Conservation (phyloP, 35 echinoderm and acorn worm genomes). For the Strongylocentrotus purpuratus region DNA sequence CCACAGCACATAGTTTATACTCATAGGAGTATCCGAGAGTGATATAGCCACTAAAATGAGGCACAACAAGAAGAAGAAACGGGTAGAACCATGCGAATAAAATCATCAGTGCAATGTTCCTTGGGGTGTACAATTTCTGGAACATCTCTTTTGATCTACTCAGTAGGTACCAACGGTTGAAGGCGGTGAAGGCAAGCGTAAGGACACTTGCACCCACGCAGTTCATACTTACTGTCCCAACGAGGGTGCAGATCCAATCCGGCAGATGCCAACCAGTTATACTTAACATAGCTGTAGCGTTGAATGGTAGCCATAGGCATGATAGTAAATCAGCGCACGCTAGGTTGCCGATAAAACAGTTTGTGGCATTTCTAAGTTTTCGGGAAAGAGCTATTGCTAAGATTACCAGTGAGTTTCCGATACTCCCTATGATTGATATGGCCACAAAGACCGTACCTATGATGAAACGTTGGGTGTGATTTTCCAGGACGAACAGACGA, state of each 20-base stretch:
- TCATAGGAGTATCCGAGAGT: not conserved
- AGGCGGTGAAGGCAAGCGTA: not conserved
- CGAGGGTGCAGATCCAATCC: not conserved
- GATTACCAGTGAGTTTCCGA: conserved; percentile 46
- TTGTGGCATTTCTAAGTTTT: conserved; percentile 62
- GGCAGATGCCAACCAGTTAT: conserved; percentile 10
- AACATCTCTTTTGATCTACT: not conserved
- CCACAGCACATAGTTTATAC: not conserved
- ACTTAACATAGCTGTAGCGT: conserved; percentile 46
- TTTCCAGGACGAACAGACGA: not conserved
- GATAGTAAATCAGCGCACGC: conserved; percentile 52
- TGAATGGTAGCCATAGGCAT: conserved; percentile 36
- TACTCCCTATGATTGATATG: conserved; percentile 20
- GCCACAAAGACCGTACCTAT: not conserved
- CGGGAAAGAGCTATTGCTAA: conserved; percentile 43
- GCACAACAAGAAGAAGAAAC: not conserved
- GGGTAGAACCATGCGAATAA: not conserved
- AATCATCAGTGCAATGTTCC: not conserved
- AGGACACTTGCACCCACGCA: not conserved
- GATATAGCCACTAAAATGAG: not conserved
- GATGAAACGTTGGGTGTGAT: not conserved
- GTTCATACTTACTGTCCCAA: not conserved
- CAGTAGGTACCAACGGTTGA: not conserved
- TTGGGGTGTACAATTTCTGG: not conserved
- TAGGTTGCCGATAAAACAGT: conserved; percentile 61